Evolutionary conservation across 2,797 vertebrate species (phyloP).

Genomic region (Cygnus olor): DNA sequence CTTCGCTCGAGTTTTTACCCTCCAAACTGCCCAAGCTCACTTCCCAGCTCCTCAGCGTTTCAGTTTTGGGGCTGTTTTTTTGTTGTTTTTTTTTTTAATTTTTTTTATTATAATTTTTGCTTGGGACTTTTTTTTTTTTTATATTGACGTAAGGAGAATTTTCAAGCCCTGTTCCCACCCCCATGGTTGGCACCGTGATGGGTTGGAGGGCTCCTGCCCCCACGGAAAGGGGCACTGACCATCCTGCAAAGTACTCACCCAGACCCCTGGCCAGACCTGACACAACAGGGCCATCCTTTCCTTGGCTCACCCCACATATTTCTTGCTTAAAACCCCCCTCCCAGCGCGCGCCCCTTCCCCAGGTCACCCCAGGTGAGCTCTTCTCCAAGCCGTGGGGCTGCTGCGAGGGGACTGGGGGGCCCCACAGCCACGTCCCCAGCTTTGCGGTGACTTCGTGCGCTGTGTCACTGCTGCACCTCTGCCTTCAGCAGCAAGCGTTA

Average conservation of each 20-base stretch:
- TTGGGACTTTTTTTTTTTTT: not conserved
- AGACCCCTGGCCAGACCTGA: too few relatives aligned
- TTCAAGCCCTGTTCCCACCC: not conserved
- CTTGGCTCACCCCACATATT: not conserved
- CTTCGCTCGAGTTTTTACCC: not conserved
- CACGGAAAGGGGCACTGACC: not conserved
- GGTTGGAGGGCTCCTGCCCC: not conserved
- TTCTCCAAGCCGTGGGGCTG: accelerated
- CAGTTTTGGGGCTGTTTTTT: not conserved
- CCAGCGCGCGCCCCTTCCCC: accelerated
- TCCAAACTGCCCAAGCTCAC: not conserved
- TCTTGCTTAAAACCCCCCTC: not conserved
- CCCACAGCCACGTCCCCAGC: not conserved
- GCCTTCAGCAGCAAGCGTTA: not conserved
- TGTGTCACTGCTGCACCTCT: not conserved
- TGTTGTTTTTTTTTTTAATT: not conserved
- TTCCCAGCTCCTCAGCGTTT: not conserved
- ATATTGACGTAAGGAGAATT: not conserved
- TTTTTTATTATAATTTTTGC: not conserved
- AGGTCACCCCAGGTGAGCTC: accelerated
- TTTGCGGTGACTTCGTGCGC: accelerated
- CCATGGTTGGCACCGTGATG: not conserved
- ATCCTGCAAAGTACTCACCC: not conserved
- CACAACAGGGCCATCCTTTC: not conserved
- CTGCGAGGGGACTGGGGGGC: accelerated